A percentile compares a stretch with the other conserved stretches of the same genome.
Conservation (phyloP, 2,113 vertebrate species). For the Megalops atlanticus region DNA sequence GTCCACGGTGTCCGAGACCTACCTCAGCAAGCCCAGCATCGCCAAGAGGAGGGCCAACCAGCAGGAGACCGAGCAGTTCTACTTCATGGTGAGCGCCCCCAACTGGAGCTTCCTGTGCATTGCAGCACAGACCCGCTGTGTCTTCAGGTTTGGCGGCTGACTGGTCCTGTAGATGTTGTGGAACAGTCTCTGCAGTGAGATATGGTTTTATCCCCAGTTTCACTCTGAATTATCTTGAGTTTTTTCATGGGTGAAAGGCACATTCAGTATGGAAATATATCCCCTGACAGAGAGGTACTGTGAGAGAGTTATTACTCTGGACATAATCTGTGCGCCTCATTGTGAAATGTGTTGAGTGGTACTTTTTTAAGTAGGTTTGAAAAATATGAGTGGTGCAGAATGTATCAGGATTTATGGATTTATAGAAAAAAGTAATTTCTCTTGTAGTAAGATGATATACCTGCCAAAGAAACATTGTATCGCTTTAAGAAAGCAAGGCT, state of each 20-base stretch:
- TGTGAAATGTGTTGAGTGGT: background rate
- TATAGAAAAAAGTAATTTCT: too few relatives aligned
- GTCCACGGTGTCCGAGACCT: constrained; percentile 94
- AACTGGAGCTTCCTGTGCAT: background rate
- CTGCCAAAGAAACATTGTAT: too few relatives aligned
- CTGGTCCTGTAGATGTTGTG: background rate
- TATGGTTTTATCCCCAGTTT: background rate
- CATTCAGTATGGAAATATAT: background rate
- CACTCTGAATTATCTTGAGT: background rate
- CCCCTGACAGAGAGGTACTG: background rate
- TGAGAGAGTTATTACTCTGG: background rate
- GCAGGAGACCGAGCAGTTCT: constrained; percentile 98
- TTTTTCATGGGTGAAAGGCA: too few relatives aligned
- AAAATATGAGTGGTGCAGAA: too few relatives aligned
- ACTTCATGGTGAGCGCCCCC: constrained; percentile 85
- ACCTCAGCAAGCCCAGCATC: constrained; percentile 96
- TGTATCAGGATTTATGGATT: too few relatives aligned
- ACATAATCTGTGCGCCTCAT: background rate
- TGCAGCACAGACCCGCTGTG: background rate
- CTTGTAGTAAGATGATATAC: too few relatives aligned
- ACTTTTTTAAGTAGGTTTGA: too few relatives aligned
- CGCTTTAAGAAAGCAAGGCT: too few relatives aligned
- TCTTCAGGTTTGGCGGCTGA: background rate
- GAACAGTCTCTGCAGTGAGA: too few relatives aligned
- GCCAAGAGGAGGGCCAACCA: constrained; percentile 96